Percentiles rank a stretch among this genome's conserved stretches.
These are phyloP conservation scores for Sphenopsis melanotis DNA, from an alignment of 2,797 vertebrate species.

Conservation along the genomic window DNA sequence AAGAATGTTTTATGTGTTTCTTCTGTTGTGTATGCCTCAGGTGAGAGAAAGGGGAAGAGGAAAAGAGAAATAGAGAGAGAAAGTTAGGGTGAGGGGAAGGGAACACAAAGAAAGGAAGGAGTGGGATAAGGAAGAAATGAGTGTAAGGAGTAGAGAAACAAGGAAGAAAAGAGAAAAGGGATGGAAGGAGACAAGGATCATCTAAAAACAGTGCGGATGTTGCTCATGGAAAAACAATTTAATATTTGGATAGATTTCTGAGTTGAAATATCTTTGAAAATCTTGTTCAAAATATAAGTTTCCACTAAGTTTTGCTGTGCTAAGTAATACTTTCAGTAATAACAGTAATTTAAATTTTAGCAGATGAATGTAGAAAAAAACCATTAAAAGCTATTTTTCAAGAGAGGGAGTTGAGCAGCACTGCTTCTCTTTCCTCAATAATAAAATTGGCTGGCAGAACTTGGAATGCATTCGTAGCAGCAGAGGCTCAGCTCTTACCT, in stretches of 20 bases:
- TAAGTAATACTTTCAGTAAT: background rate
- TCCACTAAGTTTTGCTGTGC: background rate
- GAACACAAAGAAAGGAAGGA: background rate
- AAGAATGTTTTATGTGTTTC: background rate
- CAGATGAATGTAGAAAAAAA: background rate
- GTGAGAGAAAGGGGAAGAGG: background rate
- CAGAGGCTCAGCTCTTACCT: background rate
- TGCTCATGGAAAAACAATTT: background rate
- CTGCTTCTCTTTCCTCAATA: background rate
- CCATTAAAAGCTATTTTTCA: background rate
- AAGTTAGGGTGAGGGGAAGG: background rate
- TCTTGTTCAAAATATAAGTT: background rate
- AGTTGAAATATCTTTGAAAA: background rate
- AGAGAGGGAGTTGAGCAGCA: background rate
- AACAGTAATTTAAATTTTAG: background rate
- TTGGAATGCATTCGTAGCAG: background rate
- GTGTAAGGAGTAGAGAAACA: background rate
- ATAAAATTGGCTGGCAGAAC: background rate
- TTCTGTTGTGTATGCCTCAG: background rate
- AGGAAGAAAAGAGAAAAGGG: background rate
- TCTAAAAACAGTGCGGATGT: background rate
- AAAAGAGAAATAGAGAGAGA: background rate
- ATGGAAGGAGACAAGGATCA: background rate
- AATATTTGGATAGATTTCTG: background rate
- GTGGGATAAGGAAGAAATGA: background rate